Evolutionary conservation across 2,797 vertebrate genomes (phyloP).

Genomic region (Eremophila alpestris): DNA sequence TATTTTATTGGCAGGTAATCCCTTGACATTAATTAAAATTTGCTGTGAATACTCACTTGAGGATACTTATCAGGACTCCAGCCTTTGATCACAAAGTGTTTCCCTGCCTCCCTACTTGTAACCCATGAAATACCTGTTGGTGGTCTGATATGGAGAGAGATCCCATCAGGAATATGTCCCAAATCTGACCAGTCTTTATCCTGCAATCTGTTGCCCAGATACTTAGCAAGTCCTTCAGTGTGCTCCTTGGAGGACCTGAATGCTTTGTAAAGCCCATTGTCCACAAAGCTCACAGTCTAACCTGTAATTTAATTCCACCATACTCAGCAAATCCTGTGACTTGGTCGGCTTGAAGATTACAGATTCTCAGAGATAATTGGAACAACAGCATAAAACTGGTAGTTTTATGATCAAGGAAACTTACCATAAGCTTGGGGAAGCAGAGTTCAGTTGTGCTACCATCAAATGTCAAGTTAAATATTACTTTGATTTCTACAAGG

Average conservation of each 20-base stretch:
- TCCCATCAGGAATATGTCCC: not conserved
- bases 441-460: not conserved
- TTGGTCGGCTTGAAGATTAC: not conserved
- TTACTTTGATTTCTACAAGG: not conserved
- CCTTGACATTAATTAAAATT: not conserved
- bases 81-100: not conserved
- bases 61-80: not conserved
- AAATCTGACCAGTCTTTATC: not conserved
- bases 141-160: not conserved
- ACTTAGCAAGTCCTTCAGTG: not conserved
- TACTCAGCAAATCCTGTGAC: not conserved
- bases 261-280: not conserved
- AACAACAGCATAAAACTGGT: not conserved
- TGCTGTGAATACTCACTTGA: not conserved
- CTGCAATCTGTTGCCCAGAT: not conserved
- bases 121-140: not conserved
- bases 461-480: constrained; percentile 22
- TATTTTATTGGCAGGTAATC: not conserved
- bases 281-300: not conserved
- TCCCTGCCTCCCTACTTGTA: not conserved
- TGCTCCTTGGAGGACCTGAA: not conserved
- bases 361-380: not conserved
- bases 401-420: not conserved
- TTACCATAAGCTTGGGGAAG: not conserved
- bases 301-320: not conserved